These are phyloP conservation scores for Sinosuthora webbiana DNA, from an alignment of 2,113 vertebrate species.

Conservation along the genomic window DNA sequence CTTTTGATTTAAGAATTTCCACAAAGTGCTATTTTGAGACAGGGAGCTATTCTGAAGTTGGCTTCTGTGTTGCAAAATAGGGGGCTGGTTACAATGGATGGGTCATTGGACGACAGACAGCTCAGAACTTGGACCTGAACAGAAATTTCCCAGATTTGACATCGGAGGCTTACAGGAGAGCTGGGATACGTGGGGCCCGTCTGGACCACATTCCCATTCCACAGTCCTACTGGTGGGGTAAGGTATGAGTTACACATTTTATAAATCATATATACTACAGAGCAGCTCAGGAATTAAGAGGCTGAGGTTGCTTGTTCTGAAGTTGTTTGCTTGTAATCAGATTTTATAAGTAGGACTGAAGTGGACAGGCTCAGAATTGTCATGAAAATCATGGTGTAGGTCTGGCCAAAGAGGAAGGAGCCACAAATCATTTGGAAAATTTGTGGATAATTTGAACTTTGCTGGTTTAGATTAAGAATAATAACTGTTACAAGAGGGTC, in stretches of 20 bases:
- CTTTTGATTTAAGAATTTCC: background rate
- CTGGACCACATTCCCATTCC: slow-evolving; percentile 90
- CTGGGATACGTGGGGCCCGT: slow-evolving; percentile 75
- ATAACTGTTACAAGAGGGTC: background rate
- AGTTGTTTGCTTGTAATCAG: background rate
- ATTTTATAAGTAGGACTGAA: background rate
- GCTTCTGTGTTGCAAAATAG: slow-evolving; percentile 54
- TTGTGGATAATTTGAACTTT: background rate
- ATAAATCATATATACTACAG: background rate
- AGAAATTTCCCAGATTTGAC: slow-evolving; percentile 97
- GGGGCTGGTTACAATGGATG: slow-evolving; percentile 91
- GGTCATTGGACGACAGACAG: slow-evolving; percentile 87
- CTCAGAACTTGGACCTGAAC: slow-evolving; percentile 94
- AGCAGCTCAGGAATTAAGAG: background rate
- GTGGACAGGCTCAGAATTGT: background rate
- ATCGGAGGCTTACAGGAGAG: slow-evolving; percentile 83
- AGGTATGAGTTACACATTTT: slow-evolving; percentile 77
- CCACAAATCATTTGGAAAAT: background rate
- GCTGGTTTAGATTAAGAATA: background rate
- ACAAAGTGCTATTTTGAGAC: background rate
- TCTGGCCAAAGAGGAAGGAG: background rate
- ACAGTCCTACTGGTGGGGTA: slow-evolving; percentile 91
- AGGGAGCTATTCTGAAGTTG: background rate
- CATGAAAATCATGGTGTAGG: background rate
- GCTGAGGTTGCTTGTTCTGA: background rate